Evolutionary conservation across 2,113 vertebrate genomes (phyloP).

Genomic region (Anas platyrhynchos): DNA sequence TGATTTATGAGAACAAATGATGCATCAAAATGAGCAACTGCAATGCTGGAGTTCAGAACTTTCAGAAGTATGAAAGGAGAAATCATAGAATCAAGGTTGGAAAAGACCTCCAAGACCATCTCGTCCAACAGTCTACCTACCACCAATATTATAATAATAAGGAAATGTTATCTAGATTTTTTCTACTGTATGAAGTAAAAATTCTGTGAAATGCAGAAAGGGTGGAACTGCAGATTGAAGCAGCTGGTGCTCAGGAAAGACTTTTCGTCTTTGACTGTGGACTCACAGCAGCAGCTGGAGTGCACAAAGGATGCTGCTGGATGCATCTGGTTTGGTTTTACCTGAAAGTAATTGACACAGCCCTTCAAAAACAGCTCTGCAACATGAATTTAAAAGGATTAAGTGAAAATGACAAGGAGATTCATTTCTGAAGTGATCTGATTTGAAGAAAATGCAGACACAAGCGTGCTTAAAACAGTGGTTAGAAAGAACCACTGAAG

Average conservation of each 20-base stretch:
- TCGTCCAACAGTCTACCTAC: too few species aligned
- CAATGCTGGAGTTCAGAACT: neutral
- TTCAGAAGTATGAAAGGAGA: neutral
- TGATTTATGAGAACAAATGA: neutral
- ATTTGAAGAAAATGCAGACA: too few species aligned
- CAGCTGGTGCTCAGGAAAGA: neutral
- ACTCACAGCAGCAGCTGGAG: neutral
- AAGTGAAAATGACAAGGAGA: neutral
- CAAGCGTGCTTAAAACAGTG: accelerated
- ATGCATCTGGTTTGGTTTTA: neutral
- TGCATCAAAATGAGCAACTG: neutral
- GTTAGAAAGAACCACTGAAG: neutral
- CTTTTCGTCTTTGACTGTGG: too few species aligned
- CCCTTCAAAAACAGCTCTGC: neutral
- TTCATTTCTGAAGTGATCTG: neutral
- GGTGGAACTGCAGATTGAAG: neutral
- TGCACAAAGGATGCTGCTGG: neutral
- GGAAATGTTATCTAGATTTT: neutral
- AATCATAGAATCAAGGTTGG: too few species aligned
- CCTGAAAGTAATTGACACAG: accelerated
- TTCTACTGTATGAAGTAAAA: neutral
- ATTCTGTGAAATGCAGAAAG: too few species aligned
- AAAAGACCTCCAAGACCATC: too few species aligned
- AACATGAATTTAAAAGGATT: neutral
- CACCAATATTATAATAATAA: too few species aligned